These are phyloP conservation scores for Scaptomyza cyrtandrae DNA, from an alignment of 2,888 invertebrate species.

Conservation along the genomic window DNA sequence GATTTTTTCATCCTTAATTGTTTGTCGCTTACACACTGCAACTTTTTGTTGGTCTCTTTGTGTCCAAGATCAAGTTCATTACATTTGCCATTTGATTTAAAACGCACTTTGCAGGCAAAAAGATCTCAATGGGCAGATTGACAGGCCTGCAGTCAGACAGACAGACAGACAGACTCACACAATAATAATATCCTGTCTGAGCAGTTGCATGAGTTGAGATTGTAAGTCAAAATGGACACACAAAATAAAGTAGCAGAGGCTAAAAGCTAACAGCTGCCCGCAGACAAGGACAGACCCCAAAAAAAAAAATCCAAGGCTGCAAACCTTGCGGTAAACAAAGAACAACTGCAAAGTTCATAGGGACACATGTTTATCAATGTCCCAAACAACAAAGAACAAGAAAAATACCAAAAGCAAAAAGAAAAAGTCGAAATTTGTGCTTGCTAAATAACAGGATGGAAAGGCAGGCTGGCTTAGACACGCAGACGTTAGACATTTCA, in stretches of 20 bases:
- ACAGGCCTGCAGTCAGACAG: constrained; percentile 3
- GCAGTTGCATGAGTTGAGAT: constrained; percentile 49
- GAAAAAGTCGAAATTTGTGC: constrained; percentile 17
- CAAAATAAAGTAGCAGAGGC: constrained; percentile 3
- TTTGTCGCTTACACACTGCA: constrained; percentile 16
- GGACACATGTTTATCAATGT: constrained; percentile 68
- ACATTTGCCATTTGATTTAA: constrained; percentile 61
- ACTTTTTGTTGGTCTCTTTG: constrained; percentile 8
- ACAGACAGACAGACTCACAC: constrained; percentile 20
- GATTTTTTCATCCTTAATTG: not conserved
- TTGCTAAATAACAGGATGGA: constrained; percentile 46
- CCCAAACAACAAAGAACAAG: constrained; percentile 20
- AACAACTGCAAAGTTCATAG: constrained; percentile 62
- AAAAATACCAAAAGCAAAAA: constrained; percentile 14
- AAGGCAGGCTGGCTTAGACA: constrained; percentile 38
- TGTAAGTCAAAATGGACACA: constrained; percentile 26
- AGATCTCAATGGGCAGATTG: constrained; percentile 7
- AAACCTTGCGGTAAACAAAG: constrained; percentile 65
- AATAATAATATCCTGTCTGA: constrained; percentile 63
- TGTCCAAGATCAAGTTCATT: constrained; percentile 41
- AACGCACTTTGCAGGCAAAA: constrained; percentile 33
- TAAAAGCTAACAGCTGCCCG: constrained; percentile 38
- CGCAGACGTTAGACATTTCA: constrained; percentile 58
- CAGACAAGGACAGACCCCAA: constrained; percentile 7
- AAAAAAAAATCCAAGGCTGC: constrained; percentile 53